Base-by-base conservation (phyloP, 2,113 vertebrate genomes). In the Brachirus orientalis region DNA sequence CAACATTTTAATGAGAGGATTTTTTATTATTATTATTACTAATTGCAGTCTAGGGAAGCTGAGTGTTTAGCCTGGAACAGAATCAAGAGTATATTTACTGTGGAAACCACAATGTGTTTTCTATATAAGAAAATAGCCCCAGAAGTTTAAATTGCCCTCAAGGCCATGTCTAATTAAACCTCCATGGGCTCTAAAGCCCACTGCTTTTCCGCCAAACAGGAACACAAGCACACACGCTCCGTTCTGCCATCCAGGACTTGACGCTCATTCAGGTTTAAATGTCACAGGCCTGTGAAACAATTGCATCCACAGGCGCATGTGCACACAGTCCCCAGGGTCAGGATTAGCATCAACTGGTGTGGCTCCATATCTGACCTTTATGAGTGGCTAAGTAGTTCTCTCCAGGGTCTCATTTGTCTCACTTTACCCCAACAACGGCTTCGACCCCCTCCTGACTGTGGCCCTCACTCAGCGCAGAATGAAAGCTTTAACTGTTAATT, bases 281-380 rank as follows among this genome's bases (percentile, higher is more conserved):
- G 90, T 91, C 87, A 90, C 83, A 48, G 84, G 43, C 70, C 68
- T 69, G 75, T 78, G 85, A 89, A 87, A 88, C 88, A 87, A 87
- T 82, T 38, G 66, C 82, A 85, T 82, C 77, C 79, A 73, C 67
- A 41, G 72, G 71, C 82, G 52, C 79, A 77, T 74, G 75, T 77
- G 83, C 83, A 72, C 81, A 51, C 40, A 5, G 56, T 75, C 84
- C 79, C 81, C 5, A 14, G 86, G 88, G 90, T 81, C 78, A 68
- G 87, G 89, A 92, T 92, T 92, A 92, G 83, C 91, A 88, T 88
- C 83, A 72, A 72, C 20, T 81, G 72, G 69, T 75, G 73, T 81
- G 72, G 75, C 77, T 79, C 63, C 84, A 89, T 90, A 85, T 87
- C 83, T 93, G 91, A 92, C 91, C 91, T 93, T 93, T 92, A 87